Conservation (phyloP, 2,797 vertebrate genomes). For the Pelochelys cantorii region DNA sequence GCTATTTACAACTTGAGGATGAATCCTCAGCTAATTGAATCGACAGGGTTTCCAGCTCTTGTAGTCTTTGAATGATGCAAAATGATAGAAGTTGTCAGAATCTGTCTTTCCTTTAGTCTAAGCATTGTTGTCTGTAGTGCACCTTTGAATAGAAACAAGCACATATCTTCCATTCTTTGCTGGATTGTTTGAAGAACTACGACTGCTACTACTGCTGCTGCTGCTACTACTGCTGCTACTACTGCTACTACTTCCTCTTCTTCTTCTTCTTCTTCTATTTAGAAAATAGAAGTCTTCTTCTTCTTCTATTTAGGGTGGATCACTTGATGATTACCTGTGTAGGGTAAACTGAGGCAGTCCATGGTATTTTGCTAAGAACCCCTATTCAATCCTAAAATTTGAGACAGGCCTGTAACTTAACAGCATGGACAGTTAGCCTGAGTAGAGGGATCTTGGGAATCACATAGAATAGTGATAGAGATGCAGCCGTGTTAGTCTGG, state of each 20-base stretch:
- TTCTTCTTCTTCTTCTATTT: neutral
- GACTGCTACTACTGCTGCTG: too few relatives aligned
- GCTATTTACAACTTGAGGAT: neutral
- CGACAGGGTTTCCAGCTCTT: neutral
- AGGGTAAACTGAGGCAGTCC: too few relatives aligned
- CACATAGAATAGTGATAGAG: too few relatives aligned
- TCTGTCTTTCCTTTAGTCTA: neutral
- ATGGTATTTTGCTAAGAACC: too few relatives aligned
- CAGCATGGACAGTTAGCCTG: too few relatives aligned
- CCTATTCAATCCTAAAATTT: too few relatives aligned
- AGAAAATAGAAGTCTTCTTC: neutral
- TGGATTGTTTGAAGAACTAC: neutral
- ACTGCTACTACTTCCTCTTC: neutral
- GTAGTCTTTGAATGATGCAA: neutral
- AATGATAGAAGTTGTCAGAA: neutral
- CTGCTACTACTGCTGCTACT: too few relatives aligned
- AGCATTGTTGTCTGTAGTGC: neutral
- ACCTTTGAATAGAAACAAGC: neutral
- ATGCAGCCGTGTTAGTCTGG: too few relatives aligned
- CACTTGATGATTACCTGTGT: too few relatives aligned
- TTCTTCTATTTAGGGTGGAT: neutral
- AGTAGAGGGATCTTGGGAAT: too few relatives aligned
- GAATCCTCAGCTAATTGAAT: neutral
- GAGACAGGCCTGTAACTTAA: too few relatives aligned
- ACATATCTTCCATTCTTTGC: neutral